A percentile compares a stretch with the other conserved stretches of the same genome.
phyloP scores from a whole-genome alignment of 2,113 vertebrate species.

The Naja naja region DNA sequence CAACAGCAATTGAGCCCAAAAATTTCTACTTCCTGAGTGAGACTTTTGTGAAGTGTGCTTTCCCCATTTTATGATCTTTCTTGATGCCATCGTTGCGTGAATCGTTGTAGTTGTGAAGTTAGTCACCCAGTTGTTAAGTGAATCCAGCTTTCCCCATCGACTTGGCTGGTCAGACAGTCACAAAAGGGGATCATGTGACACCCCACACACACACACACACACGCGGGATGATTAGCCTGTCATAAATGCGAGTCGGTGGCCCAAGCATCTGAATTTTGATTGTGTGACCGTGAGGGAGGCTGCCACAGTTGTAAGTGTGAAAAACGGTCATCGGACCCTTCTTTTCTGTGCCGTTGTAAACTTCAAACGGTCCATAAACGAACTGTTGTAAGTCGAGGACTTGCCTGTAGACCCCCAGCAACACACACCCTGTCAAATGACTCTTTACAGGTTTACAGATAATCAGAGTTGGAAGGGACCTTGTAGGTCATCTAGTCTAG shows the following conservation, averaged over 20 bases:
- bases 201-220: no score
- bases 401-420: background rate
- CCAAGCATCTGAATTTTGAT: background rate
- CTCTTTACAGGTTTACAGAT: background rate
- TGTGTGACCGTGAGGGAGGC: no score
- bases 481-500: no score
- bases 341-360: no score
- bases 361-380: no score
- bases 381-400: no score
- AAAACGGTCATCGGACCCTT: rapidly evolving
- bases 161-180: background rate
- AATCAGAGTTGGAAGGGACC: no score
- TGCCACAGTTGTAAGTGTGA: no score
- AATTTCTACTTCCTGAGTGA: background rate
- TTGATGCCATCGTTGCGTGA: background rate
- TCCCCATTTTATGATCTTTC: background rate
- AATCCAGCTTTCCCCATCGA: background rate
- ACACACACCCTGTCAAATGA: background rate
- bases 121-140: background rate
- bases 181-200: background rate
- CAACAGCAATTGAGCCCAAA: background rate
- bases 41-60: no score
- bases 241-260: no score
- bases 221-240: rapidly evolving
- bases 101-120: background rate